A percentile compares a stretch with the other conserved stretches of the same genome.
phyloP scores from a whole-genome alignment of 2,888 invertebrate genomes.

The Scelioninae gen. 1 region DNA sequence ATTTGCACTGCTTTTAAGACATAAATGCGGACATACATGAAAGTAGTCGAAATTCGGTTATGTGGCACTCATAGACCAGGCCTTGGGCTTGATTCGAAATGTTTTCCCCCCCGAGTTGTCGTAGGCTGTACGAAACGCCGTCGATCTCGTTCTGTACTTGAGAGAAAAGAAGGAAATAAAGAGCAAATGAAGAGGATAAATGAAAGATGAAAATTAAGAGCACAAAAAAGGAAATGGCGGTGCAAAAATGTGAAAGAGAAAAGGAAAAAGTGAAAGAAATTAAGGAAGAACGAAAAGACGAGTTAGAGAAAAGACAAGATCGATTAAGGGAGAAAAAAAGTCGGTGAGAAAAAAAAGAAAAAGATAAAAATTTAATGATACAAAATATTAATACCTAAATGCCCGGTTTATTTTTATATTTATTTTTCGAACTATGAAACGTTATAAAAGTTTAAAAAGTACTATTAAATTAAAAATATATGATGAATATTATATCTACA shows the following conservation, averaged over 20 bases:
- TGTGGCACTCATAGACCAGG: conserved; percentile 57
- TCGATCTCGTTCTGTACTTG: conserved; percentile 70
- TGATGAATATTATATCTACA: conserved; percentile 76
- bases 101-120: conserved; percentile 62
- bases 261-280: conserved; percentile 22
- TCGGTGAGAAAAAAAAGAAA: conserved; percentile 69
- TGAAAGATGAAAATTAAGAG: too few relatives aligned
- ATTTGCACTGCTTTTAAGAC: not conserved
- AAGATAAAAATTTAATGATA: conserved; percentile 83
- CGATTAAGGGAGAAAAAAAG: conserved; percentile 65
- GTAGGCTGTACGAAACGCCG: conserved; percentile 51
- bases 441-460: conserved; percentile 85
- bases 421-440: conserved; percentile 84
- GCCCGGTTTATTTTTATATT: conserved; percentile 85
- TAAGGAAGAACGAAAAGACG: conserved; percentile 34
- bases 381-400: conserved; percentile 85
- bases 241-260: too few relatives aligned
- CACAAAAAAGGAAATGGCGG: too few relatives aligned
- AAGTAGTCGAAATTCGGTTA: conserved; percentile 48
- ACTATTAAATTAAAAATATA: conserved; percentile 82
- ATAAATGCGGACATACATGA: conserved; percentile 33
- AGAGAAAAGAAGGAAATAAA: conserved; percentile 17
- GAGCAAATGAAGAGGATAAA: too few relatives aligned
- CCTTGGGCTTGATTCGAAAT: conserved; percentile 68
- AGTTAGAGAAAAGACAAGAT: conserved; percentile 51